Evolutionary conservation across 1,140 invertebrate genomes (phyloP).

Genomic region (Apis mellifera): Amel_HAv3.1 CM009935.2:3146501-3147000

Average conservation of each 20-base stretch:
- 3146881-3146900: constrained; percentile 69
- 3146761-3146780: background rate
- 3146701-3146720: too few relatives aligned
- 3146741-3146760: background rate
- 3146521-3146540: too few relatives aligned
- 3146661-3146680: too few relatives aligned
- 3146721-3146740: background rate
- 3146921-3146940: constrained; percentile 53
- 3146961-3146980: constrained; percentile 75
- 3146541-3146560: too few relatives aligned
- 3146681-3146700: too few relatives aligned
- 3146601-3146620: too few relatives aligned
- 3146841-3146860: constrained; percentile 53
- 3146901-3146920: constrained; percentile 68
- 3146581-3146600: too few relatives aligned
- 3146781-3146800: constrained; percentile 13
- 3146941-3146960: constrained; percentile 77
- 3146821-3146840: constrained; percentile 33
- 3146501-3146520: background rate
- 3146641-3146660: too few relatives aligned
- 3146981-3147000: constrained; percentile 55
- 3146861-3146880: constrained; percentile 55
- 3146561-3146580: too few relatives aligned
- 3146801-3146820: constrained; percentile 17
- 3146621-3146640: too few relatives aligned